Base-by-base conservation (phyloP, 1,140 invertebrate genomes). In the Epicauta chinensis region DNA sequence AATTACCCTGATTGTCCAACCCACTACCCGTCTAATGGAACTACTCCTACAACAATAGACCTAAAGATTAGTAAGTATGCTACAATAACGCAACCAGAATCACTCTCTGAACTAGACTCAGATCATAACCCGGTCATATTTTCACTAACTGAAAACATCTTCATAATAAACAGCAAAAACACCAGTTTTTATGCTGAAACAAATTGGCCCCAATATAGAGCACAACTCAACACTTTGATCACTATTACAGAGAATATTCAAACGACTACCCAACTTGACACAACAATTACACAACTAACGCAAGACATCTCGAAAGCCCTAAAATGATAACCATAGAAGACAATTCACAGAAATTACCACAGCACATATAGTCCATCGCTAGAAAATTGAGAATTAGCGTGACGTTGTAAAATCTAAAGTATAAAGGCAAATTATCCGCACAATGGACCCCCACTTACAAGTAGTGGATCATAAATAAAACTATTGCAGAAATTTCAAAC, bases 191-290 rank as follows among this genome's bases (percentile, higher is more conserved):
- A 39, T 16, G 17, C 17, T 39, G 34, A 53, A 7, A 48, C 51
- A 29, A 48, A 53, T 34, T 40, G 51, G 51, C 12, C 16, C 3
- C 12, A 53, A 40, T 48, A 35, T 34, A 7, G 51, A 4, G 15
- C 39, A 38, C 7, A 29, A 9, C 13, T 48, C 7, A 31, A 53
- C 31, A 29, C 11, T 12, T 17, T 23, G 10, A 40, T 48, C 11
- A 15, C 2, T 2, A 39, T 53, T 2, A 53, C 35, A 30, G 17
- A 12, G 11, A 23, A 4, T 12, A 48, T 48, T 4, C 31, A 37
- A 14, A 32, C 34, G n/a, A 39, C 14, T 13, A n/a, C 23, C 2
- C 9, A 48, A 36, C 12, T 53, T 16, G 44, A 53, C 5, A 11
- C 1, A n/a, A 44, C 16, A 40, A 9, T 39, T 2, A 5, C 13